Evolutionary conservation across 1,140 invertebrate genomes (phyloP).

Genomic region (Plectus sambesii): DNA sequence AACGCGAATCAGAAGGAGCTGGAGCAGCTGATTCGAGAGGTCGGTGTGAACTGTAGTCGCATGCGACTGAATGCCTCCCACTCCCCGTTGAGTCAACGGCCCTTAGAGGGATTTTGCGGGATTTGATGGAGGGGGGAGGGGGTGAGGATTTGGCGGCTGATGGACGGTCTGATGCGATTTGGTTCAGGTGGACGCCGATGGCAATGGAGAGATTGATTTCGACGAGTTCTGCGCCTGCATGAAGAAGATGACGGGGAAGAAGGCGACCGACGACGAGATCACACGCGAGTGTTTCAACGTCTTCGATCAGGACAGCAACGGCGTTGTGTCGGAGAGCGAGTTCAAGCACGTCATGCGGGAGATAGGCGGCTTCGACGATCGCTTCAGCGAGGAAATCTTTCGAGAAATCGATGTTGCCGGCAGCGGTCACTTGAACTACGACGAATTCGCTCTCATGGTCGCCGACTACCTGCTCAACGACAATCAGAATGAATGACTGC

Average conservation of each 20-base stretch:
- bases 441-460: slow-evolving; percentile 42
- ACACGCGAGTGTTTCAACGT: slow-evolving; percentile 42
- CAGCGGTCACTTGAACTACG: slow-evolving; percentile 35
- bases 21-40: slow-evolving; percentile 39
- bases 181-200: slow-evolving; percentile 43
- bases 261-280: slow-evolving; percentile 40
- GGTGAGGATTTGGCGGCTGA: slow-evolving; percentile 2
- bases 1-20: slow-evolving; percentile 36
- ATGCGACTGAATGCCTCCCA: neutral
- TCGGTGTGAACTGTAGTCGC: slow-evolving; percentile 10
- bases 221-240: slow-evolving; percentile 45
- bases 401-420: slow-evolving; percentile 40
- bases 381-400: slow-evolving; percentile 41
- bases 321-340: slow-evolving; percentile 42
- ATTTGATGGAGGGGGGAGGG: slow-evolving; percentile 1
- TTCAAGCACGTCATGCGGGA: slow-evolving; percentile 46
- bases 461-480: slow-evolving; percentile 39
- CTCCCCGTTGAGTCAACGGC: neutral
- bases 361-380: slow-evolving; percentile 40
- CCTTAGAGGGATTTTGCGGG: neutral
- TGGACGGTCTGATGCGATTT: too few species aligned
- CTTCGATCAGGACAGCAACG: slow-evolving; percentile 43
- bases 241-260: slow-evolving; percentile 34
- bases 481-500: too few species aligned
- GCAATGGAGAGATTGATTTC: slow-evolving; percentile 45